Evolutionary conservation across 2,113 vertebrate genomes (phyloP).

Genomic region (Irena cyanogastra): DNA sequence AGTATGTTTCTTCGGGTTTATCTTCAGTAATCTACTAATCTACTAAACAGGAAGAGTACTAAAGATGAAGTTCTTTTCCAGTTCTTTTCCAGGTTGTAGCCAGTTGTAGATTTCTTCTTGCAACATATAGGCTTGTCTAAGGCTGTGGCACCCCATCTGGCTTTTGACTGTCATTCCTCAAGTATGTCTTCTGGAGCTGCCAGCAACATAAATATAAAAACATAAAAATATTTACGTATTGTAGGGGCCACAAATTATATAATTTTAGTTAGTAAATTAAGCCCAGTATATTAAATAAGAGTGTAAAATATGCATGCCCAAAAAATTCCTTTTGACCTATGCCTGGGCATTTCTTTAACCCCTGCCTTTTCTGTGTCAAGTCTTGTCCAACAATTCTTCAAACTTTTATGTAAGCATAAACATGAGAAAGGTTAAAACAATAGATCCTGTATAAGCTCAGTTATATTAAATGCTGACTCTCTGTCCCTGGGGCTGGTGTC

Average conservation of each 20-base stretch:
- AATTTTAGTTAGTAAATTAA: neutral
- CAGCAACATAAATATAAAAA: neutral
- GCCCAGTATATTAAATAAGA: neutral
- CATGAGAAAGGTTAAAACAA: too few species aligned
- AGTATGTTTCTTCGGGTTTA: neutral
- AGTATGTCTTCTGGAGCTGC: neutral
- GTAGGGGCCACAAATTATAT: neutral
- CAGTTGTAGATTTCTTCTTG: neutral
- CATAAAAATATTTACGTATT: neutral
- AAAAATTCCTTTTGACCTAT: too few species aligned
- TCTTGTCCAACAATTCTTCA: too few species aligned
- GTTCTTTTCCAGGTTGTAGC: neutral
- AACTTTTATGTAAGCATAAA: too few species aligned
- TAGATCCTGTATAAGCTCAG: too few species aligned
- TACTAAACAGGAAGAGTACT: neutral
- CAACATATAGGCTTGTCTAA: neutral
- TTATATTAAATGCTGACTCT: too few species aligned
- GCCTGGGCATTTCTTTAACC: too few species aligned
- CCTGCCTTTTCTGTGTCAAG: too few species aligned
- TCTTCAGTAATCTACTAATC: neutral
- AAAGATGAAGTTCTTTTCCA: too few species aligned
- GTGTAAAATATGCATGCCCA: too few species aligned
- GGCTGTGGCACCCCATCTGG: neutral
- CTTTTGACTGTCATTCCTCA: neutral
- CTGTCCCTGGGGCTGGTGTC: too few species aligned